These are phyloP conservation scores for Choloepus hoffmanni DNA, from an alignment of 2,113 vertebrate species.

Conservation along the genomic window DNA sequence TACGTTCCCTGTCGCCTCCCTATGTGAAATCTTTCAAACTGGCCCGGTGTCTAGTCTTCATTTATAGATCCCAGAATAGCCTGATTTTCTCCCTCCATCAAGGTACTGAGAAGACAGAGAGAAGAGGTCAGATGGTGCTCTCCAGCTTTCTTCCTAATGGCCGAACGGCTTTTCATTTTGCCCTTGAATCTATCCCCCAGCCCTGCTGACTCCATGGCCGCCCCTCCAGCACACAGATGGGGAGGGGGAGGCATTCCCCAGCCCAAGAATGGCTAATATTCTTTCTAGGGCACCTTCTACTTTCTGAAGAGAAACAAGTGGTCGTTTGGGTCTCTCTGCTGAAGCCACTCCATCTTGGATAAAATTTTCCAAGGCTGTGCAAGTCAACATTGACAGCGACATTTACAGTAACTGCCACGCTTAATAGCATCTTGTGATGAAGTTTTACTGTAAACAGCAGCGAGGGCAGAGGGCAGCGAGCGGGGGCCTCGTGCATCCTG, in stretches of 20 bases:
- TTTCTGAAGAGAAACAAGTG: slow-evolving; percentile 71
- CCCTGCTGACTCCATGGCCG: slow-evolving; percentile 55
- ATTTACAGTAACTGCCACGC: slow-evolving; percentile 82
- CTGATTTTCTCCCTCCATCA: slow-evolving; percentile 54
- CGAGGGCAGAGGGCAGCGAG: neutral
- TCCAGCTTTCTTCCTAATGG: slow-evolving; percentile 56
- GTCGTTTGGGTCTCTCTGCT: slow-evolving; percentile 63
- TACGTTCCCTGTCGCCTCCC: neutral
- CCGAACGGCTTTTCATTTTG: slow-evolving; percentile 67
- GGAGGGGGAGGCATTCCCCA: neutral
- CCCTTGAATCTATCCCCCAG: slow-evolving; percentile 59
- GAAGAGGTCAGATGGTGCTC: neutral
- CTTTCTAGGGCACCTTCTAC: slow-evolving; percentile 74
- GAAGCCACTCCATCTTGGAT: slow-evolving; percentile 75
- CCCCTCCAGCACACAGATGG: neutral
- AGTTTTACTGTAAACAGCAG: slow-evolving; percentile 78
- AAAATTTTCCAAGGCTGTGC: slow-evolving; percentile 70
- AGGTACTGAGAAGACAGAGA: slow-evolving; percentile 47
- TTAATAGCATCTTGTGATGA: slow-evolving; percentile 81
- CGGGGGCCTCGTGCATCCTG: neutral
- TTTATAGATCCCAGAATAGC: slow-evolving; percentile 60
- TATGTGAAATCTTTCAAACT: neutral
- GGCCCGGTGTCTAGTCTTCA: slow-evolving; percentile 43
- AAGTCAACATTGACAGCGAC: slow-evolving; percentile 63
- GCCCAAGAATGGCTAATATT: slow-evolving; percentile 29